Percentiles rank a stretch among this genome's conserved stretches.
phyloP scores from a whole-genome alignment of 2,113 vertebrate genomes.

The Arvicanthis niloticus region DNA sequence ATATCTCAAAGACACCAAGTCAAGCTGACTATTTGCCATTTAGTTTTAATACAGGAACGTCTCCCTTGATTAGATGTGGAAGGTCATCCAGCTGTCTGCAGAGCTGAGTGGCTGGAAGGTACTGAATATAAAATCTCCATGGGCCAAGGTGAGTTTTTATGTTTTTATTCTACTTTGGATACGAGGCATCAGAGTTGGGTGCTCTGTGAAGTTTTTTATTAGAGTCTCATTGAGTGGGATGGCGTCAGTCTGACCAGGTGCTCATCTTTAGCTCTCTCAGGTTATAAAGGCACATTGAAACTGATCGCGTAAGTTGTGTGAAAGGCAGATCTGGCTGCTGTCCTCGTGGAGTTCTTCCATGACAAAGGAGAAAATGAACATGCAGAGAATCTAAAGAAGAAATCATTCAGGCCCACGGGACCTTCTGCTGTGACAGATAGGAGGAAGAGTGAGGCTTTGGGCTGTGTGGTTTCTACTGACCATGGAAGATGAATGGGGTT shows the following conservation, averaged over 20 bases:
- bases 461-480: background rate
- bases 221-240: background rate
- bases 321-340: background rate
- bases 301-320: background rate
- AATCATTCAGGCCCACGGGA: fast-evolving
- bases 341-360: background rate
- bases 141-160: background rate
- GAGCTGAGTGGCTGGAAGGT: background rate
- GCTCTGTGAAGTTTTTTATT: background rate
- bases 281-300: background rate
- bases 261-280: background rate
- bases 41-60: background rate
- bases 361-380: background rate
- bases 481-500: background rate
- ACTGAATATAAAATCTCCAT: background rate
- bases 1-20: background rate
- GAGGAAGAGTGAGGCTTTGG: background rate
- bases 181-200: background rate
- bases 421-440: background rate
- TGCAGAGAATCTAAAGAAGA: background rate
- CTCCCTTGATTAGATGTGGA: background rate
- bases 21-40: background rate
- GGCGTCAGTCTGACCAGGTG: background rate
- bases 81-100: background rate
- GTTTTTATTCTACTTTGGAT: background rate